A percentile compares a stretch with the other conserved stretches of the same genome.
phyloP scores from a whole-genome alignment of 2,888 invertebrate species.

The Sipha maydis region DNA sequence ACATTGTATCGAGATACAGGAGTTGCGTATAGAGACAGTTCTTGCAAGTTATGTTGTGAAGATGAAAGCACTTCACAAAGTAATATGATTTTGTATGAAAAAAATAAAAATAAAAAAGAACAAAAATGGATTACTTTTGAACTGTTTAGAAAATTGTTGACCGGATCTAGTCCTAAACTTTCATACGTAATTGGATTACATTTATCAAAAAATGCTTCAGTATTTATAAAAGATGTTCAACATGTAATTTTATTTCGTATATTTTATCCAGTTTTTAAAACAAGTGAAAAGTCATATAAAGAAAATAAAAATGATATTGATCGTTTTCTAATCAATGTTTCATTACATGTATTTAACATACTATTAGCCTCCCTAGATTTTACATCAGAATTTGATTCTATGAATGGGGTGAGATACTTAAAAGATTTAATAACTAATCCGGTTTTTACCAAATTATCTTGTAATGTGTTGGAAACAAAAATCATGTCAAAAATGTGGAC shows the following conservation, averaged over 20 bases:
- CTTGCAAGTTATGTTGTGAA: slow-evolving; percentile 64
- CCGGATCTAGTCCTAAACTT: slow-evolving; percentile 71
- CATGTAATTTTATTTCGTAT: slow-evolving; percentile 73
- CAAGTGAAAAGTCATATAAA: slow-evolving; percentile 70
- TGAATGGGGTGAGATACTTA: slow-evolving; percentile 72
- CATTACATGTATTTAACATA: slow-evolving; percentile 73
- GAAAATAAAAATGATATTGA: slow-evolving; percentile 70
- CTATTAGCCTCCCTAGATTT: slow-evolving; percentile 71
- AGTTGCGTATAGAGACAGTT: slow-evolving; percentile 66
- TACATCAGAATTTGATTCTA: slow-evolving; percentile 73
- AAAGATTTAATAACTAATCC: slow-evolving; percentile 71
- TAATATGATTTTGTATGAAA: slow-evolving; percentile 40
- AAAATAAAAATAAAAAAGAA: slow-evolving; percentile 50
- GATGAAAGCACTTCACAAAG: slow-evolving; percentile 61
- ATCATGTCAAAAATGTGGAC: slow-evolving; percentile 63
- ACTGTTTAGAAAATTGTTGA: slow-evolving; percentile 72
- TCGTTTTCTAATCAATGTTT: slow-evolving; percentile 73
- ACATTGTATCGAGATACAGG: slow-evolving; percentile 74
- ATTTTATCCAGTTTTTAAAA: slow-evolving; percentile 73
- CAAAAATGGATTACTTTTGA: slow-evolving; percentile 72
- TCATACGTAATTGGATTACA: slow-evolving; percentile 73
- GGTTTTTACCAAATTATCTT: slow-evolving; percentile 73
- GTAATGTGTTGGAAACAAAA: slow-evolving; percentile 72
- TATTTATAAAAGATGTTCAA: slow-evolving; percentile 71
- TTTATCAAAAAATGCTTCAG: slow-evolving; percentile 72